Base-by-base conservation (phyloP, 2,797 vertebrate species). In the Mus caroli region DNA sequence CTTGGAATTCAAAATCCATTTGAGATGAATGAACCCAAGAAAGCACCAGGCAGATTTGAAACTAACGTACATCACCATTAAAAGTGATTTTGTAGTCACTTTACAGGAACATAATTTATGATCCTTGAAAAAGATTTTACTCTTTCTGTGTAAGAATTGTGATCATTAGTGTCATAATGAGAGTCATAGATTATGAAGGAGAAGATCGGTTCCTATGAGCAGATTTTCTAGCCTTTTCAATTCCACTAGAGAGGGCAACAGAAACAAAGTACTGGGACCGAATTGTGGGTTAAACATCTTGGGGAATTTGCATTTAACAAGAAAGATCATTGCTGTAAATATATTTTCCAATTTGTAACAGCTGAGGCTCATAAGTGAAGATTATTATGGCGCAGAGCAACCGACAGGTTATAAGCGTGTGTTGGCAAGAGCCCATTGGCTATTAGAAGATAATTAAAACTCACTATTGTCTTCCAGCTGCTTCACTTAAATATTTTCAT, bases 361-460 rank as follows among this genome's bases (percentile, higher is more conserved):
- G 98, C 98, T 98, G 98, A 98, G 97, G 69, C 90, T 97, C 97
- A 97, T 95, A 97, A 98, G 94, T 96, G 97, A 97, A 91, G 95
- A 97, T 73, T 93, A 76, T 82, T 96, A 26, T 94, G 96, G 97
- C 98, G 75, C 76, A 89, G 60, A 97, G 96, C 98, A 98, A 98
- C 98, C 98, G 98, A 97, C 92, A 97, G 97, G 98, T 97, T 98
- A 97, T 95, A 95, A 96, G 96, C 96, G 97, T 92, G 96, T 97
- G 97, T 83, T 98, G 96, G 98, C 97, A 97, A 96, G 78, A 97
- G 94, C 64, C 96, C 97, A 97, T 97, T 98, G 97, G 98, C 98
- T 98, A 98, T 97, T 97, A 95, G 98, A 95, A 97, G 97, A 97
- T 97, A 98, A 98, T 98, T 98, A 98, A 98, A 98, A 98, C 76